Base-by-base conservation (phyloP, 2,797 vertebrate genomes). In the Dallia pectoralis region DNA sequence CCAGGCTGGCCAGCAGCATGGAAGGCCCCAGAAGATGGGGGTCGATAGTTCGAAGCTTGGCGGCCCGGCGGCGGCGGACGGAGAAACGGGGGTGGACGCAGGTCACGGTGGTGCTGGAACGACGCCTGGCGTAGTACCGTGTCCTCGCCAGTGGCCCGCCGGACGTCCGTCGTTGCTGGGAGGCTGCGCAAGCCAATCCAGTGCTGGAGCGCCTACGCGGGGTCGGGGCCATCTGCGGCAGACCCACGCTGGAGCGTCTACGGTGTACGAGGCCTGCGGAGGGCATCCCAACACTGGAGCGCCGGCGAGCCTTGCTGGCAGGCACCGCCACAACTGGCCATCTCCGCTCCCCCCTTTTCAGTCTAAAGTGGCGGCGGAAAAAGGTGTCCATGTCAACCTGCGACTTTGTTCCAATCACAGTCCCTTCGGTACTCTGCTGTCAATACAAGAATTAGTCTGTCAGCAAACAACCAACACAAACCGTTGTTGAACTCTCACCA, bases 381-480 rank as follows among this genome's bases (percentile, higher is more conserved):
- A 97, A 97, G 51, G 90, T 92, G 79, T 96, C 95, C 96, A 98
- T 97, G 77, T 44, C 47, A 56, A 16, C 59, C 68, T 18, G n/a
- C 15, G 68, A 30, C 18, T 7, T 19, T 32, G 56, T 63, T 53
- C 56, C 67, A 22, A 30, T 67, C 61, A 65, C 62, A 65, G 61
- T 82, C 74, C 67, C 40, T 51, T 1, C 0, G 69, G 49, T 0
- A 69, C 65, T 71, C 40, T 2, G 88, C 94, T 95, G 94, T 93
- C 88, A 88, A 90, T 67, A 90, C 71, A 92, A 82, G 92, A 89
- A 91, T 68, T 77, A 8, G 70, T 65, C 44, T 70, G 75, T 93
- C 91, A 88, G 84, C 77, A 77, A 25, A 44, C 40, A 77, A 59
- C 32, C 29, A 59, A 56, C 8, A 32, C 29, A 32, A 68, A n/a